Evolutionary conservation across 2,113 vertebrate genomes (phyloP).

Genomic region (Rhagologus leucostigma): DNA sequence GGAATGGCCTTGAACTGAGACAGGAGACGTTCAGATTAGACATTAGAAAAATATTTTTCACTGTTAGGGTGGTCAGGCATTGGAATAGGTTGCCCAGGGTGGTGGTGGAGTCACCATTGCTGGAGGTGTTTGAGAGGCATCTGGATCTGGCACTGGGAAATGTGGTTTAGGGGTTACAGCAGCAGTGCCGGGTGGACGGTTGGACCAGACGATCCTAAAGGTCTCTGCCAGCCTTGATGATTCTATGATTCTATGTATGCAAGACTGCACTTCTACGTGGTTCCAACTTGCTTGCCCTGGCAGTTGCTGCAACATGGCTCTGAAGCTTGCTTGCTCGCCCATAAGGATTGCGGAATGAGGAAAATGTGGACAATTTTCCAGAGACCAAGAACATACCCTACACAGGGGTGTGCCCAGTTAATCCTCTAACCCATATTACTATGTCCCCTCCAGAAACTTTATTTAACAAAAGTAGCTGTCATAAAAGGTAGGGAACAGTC

Average conservation of each 20-base stretch:
- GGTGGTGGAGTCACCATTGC: not conserved
- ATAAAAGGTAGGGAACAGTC: not conserved
- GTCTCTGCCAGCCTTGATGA: not conserved
- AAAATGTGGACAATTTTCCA: not conserved
- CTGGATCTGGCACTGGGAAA: not conserved
- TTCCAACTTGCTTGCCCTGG: not conserved
- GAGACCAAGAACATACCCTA: not conserved
- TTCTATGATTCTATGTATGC: not conserved
- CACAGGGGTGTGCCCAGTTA: accelerated
- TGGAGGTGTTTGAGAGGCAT: not conserved
- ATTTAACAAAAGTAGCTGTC: not conserved
- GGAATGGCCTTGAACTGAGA: not conserved
- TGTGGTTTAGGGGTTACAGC: too few relatives aligned
- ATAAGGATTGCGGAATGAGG: not conserved
- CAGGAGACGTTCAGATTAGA: not conserved
- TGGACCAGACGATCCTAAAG: not conserved
- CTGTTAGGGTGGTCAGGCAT: not conserved
- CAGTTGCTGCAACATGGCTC: not conserved
- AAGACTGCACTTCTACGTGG: not conserved
- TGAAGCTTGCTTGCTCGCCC: not conserved
- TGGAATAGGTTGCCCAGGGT: not conserved
- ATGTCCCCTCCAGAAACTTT: not conserved
- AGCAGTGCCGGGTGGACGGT: accelerated
- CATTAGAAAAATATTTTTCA: not conserved
- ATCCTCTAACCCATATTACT: not conserved